Conservation (phyloP, 2,888 invertebrate species). For the Trissolcus japonicus region DNA sequence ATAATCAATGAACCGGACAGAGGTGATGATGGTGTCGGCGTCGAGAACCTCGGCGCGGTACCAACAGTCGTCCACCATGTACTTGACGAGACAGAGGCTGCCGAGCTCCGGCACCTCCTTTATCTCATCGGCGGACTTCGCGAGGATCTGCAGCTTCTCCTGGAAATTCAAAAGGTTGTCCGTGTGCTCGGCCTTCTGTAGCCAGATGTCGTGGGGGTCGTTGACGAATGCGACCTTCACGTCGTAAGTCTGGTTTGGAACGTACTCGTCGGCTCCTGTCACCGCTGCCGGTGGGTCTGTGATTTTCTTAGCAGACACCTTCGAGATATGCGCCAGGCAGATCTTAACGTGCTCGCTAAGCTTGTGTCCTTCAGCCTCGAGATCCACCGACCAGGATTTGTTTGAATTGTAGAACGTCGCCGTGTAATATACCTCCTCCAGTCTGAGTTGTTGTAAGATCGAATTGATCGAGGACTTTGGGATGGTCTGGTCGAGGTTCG, state of each 20-base stretch:
- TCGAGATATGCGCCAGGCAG: no score
- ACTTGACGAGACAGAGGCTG: constrained; percentile 85
- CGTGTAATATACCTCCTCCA: constrained; percentile 77
- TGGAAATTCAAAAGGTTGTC: constrained; percentile 80
- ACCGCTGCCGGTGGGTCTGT: not conserved
- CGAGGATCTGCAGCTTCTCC: constrained; percentile 79
- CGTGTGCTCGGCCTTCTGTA: constrained; percentile 80
- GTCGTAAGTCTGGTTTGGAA: not conserved
- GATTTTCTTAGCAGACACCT: no score
- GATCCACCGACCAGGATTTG: constrained; percentile 79
- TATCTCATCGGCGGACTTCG: constrained; percentile 77
- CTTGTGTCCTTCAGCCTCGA: constrained; percentile 78
- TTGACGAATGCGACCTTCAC: constrained; percentile 76
- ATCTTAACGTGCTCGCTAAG: constrained; percentile 71
- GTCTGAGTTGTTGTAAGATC: not conserved
- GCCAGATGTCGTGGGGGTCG: constrained; percentile 86
- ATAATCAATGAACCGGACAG: constrained; percentile 86
- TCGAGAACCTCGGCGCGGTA: constrained; percentile 93
- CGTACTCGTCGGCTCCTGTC: not conserved
- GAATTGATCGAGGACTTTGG: not conserved
- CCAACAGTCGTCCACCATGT: constrained; percentile 90
- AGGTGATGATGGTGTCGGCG: constrained; percentile 85
- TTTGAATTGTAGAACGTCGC: constrained; percentile 78
- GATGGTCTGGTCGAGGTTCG: constrained; percentile 18
- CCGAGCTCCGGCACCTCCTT: constrained; percentile 79